A percentile compares a stretch with the other conserved stretches of the same genome.
Evolutionary conservation across 2,797 vertebrate genomes (phyloP).

Genomic region (Sebastolobus altivelis): DNA sequence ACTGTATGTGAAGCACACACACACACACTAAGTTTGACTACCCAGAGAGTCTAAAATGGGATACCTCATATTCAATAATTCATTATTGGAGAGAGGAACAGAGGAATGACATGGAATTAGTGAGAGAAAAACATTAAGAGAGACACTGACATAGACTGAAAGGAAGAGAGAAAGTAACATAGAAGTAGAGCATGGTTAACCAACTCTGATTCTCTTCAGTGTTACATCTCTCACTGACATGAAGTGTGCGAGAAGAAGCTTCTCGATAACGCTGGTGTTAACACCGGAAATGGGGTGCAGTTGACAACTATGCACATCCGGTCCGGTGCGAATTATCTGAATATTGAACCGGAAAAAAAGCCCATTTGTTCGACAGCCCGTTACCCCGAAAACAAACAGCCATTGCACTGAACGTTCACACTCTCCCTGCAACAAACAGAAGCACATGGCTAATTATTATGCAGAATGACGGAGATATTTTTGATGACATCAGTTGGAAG

Average conservation of each 20-base stretch:
- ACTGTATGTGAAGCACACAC: not conserved
- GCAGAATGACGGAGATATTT: too few species aligned
- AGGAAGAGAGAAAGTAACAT: constrained; percentile 12
- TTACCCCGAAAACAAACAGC: too few species aligned
- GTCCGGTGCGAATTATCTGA: too few species aligned
- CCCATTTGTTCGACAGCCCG: too few species aligned
- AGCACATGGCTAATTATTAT: too few species aligned
- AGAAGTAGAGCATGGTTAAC: constrained; percentile 39
- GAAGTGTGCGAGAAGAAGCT: not conserved
- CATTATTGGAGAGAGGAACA: constrained; percentile 39
- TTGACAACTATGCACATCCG: too few species aligned
- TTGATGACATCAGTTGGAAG: too few species aligned
- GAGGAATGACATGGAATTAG: constrained; percentile 17
- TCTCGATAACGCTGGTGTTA: too few species aligned
- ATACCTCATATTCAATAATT: constrained; percentile 67
- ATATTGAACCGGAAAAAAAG: too few species aligned
- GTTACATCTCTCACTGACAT: constrained; percentile 2
- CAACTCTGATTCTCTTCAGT: constrained; percentile 22
- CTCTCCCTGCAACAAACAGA: too few species aligned
- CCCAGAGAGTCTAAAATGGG: constrained; percentile 47
- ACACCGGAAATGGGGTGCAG: too few species aligned
- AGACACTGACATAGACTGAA: not conserved
- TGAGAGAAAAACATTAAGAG: constrained; percentile 10
- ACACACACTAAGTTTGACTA: constrained; percentile 21
- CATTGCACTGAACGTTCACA: too few species aligned